These are phyloP conservation scores for Camponotus fellah DNA, from an alignment of 2,888 invertebrate species.

Conservation along the genomic window DNA sequence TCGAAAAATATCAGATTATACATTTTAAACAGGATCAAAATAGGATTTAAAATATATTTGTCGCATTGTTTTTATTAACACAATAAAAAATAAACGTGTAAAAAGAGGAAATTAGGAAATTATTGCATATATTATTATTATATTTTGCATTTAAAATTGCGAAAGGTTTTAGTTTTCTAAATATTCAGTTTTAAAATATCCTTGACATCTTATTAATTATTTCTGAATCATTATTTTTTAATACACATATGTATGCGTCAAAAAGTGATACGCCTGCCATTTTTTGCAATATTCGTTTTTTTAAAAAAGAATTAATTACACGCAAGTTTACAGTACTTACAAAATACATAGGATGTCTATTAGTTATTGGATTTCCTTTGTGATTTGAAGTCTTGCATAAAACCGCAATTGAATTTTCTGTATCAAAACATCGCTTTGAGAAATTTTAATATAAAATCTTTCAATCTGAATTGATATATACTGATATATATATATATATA, in stretches of 20 bases:
- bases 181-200: background rate
- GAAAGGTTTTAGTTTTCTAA: background rate
- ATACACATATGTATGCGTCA: background rate
- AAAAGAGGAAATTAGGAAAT: background rate
- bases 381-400: background rate
- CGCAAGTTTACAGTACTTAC: no score
- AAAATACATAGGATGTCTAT: background rate
- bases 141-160: background rate
- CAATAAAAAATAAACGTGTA: background rate
- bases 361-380: constrained; percentile 1
- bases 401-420: background rate
- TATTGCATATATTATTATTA: background rate
- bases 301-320: background rate
- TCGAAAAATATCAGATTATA: constrained; percentile 20
- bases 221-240: background rate
- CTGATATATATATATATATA: no score
- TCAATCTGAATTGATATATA: background rate
- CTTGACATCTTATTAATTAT: background rate
- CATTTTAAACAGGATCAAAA: background rate
- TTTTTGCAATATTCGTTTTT: background rate
- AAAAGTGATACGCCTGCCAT: background rate
- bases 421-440: background rate
- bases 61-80: background rate
- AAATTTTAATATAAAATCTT: constrained; percentile 11
- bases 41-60: background rate